Percentiles rank a stretch among this genome's conserved stretches.
Evolutionary conservation across 2,888 invertebrate species (phyloP).

Genomic region (Monopis laevigella): DNA sequence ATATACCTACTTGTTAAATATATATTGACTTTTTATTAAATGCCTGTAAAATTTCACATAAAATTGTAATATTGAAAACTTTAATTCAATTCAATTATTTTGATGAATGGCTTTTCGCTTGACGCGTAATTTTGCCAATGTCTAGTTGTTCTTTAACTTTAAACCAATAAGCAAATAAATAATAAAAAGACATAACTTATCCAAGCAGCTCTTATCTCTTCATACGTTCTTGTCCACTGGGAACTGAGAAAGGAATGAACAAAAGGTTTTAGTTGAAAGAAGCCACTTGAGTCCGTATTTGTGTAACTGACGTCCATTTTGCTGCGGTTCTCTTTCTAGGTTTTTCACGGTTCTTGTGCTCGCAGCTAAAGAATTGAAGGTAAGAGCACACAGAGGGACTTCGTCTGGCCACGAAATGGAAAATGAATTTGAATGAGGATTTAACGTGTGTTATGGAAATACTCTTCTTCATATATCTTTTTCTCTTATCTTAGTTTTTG

Average conservation of each 20-base stretch:
- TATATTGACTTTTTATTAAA: too few species aligned
- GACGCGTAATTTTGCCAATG: too few species aligned
- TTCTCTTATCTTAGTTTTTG: neutral
- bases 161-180: too few species aligned
- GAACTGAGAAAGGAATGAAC: slow-evolving; percentile 26
- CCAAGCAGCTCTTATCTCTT: slow-evolving; percentile 19
- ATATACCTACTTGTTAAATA: too few species aligned
- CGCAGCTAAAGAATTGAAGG: slow-evolving; percentile 9
- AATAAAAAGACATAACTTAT: slow-evolving; percentile 25
- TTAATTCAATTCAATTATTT: too few species aligned
- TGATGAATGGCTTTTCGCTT: too few species aligned
- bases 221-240: slow-evolving; percentile 7
- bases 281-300: slow-evolving; percentile 40
- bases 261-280: slow-evolving; percentile 52
- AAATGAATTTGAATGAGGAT: slow-evolving; percentile 7
- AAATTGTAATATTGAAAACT: too few species aligned
- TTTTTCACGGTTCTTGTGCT: slow-evolving; percentile 19
- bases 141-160: too few species aligned
- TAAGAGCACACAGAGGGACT: slow-evolving; percentile 5
- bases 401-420: neutral
- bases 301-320: slow-evolving; percentile 42
- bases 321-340: slow-evolving; percentile 33
- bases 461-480: neutral
- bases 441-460: slow-evolving; percentile 8
- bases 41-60: too few species aligned